Evolutionary conservation across 1,140 invertebrate genomes (phyloP).

Genomic region (Wasmannia auropunctata): DNA sequence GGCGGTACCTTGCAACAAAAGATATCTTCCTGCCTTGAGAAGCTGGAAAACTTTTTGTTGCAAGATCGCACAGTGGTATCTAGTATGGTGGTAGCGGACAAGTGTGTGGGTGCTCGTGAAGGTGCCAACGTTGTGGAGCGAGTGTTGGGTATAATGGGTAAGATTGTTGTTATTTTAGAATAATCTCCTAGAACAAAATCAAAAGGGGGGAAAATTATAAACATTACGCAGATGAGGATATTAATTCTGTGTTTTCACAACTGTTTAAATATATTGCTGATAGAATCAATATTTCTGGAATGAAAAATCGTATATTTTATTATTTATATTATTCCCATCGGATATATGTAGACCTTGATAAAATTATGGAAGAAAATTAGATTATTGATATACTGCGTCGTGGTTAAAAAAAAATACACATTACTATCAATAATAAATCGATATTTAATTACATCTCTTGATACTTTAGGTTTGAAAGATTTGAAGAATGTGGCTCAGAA

Average conservation of each 20-base stretch:
- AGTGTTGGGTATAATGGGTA: constrained; percentile 85
- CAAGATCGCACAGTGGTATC: constrained; percentile 87
- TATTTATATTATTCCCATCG: not conserved
- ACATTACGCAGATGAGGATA: not conserved
- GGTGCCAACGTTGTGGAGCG: constrained; percentile 81
- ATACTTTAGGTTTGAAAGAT: constrained; percentile 82
- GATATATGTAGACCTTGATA: not conserved
- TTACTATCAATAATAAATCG: not conserved
- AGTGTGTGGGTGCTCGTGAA: constrained; percentile 76
- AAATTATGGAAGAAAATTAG: not conserved
- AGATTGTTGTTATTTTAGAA: constrained; percentile 25
- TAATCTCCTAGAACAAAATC: not conserved
- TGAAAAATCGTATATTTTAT: not conserved
- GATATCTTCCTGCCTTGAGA: constrained; percentile 87
- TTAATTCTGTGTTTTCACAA: not conserved
- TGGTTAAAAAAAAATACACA: not conserved
- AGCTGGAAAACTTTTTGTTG: constrained; percentile 87
- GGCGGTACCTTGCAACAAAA: constrained; percentile 89
- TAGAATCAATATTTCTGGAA: not conserved
- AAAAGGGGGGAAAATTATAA: not conserved
- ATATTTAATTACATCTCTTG: not conserved
- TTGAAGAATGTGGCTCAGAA: constrained; percentile 87
- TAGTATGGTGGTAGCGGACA: constrained; percentile 88
- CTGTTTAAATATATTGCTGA: not conserved
- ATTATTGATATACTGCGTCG: not conserved